These are phyloP conservation scores for Cosmia pyralina DNA, from an alignment of 2,888 invertebrate species.

Conservation along the genomic window DNA sequence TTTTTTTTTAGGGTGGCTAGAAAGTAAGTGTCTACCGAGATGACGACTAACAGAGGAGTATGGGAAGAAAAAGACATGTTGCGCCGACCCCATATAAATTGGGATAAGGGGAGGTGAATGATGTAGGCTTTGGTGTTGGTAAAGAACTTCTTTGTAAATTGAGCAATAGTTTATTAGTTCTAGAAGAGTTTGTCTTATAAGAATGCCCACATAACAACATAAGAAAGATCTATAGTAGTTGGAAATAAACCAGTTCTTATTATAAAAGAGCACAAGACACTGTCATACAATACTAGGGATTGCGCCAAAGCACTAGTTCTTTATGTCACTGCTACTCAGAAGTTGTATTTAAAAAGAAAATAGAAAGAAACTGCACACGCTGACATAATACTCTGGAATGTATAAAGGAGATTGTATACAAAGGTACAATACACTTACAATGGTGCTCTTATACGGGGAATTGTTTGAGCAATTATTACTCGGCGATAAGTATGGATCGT, in stretches of 20 bases:
- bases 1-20: no score
- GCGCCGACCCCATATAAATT: no score
- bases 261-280: not conserved
- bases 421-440: not conserved
- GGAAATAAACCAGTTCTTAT: not conserved
- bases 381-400: slow-evolving; percentile 11
- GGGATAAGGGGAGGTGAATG: no score
- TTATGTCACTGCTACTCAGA: slow-evolving; percentile 9
- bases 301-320: not conserved
- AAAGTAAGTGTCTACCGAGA: no score
- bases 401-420: not conserved
- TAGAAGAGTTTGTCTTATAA: not conserved
- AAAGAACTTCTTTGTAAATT: not conserved
- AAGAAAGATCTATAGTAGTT: not conserved
- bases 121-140: not conserved
- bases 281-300: not conserved
- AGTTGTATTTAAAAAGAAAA: slow-evolving; percentile 24
- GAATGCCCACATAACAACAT: not conserved
- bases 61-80: no score
- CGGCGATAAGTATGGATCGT: no score
- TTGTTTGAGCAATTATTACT: no score
- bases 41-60: no score
- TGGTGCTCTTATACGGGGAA: no score
- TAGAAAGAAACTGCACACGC: not conserved
- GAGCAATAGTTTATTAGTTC: not conserved